phyloP scores from a whole-genome alignment of 2,797 vertebrate genomes.

The Acipenser oxyrinchus region DNA sequence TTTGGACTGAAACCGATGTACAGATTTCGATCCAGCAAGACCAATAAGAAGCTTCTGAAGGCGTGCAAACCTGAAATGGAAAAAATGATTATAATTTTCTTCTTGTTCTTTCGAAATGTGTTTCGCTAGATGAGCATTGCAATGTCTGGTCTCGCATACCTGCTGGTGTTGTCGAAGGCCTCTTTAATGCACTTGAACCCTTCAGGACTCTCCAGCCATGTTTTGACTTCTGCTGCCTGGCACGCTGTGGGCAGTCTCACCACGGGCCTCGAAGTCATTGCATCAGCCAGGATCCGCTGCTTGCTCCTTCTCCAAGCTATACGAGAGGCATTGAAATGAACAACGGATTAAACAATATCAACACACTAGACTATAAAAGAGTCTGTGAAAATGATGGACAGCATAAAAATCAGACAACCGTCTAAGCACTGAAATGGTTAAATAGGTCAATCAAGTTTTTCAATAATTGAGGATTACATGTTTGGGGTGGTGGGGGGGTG shows the following conservation, averaged over 20 bases:
- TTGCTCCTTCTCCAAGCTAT: slow-evolving; percentile 81
- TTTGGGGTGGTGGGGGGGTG: neutral
- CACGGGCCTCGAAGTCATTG: slow-evolving; percentile 88
- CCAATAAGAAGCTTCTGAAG: slow-evolving; percentile 75
- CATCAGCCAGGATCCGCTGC: slow-evolving; percentile 82
- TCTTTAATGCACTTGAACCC: slow-evolving; percentile 79
- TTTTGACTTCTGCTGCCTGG: slow-evolving; percentile 83
- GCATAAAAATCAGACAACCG: neutral
- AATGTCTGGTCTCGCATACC: slow-evolving; percentile 46
- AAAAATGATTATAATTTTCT: neutral
- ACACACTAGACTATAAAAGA: no score
- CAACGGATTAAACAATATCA: neutral
- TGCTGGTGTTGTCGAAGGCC: slow-evolving; percentile 87
- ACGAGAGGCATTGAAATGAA: slow-evolving; percentile 5
- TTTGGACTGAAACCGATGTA: slow-evolving; percentile 89
- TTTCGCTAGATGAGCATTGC: neutral
- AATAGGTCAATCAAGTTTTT: neutral
- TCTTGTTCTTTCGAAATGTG: slow-evolving; percentile 10
- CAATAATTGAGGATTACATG: neutral
- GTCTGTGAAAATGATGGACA: no score
- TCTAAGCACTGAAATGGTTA: neutral
- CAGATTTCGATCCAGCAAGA: slow-evolving; percentile 83
- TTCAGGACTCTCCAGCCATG: slow-evolving; percentile 79
- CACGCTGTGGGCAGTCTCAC: slow-evolving; percentile 82
- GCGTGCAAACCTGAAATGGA: slow-evolving; percentile 75